Evolutionary conservation across 1,140 invertebrate species (phyloP).

Genomic region (Eulimnadia texana): DNA sequence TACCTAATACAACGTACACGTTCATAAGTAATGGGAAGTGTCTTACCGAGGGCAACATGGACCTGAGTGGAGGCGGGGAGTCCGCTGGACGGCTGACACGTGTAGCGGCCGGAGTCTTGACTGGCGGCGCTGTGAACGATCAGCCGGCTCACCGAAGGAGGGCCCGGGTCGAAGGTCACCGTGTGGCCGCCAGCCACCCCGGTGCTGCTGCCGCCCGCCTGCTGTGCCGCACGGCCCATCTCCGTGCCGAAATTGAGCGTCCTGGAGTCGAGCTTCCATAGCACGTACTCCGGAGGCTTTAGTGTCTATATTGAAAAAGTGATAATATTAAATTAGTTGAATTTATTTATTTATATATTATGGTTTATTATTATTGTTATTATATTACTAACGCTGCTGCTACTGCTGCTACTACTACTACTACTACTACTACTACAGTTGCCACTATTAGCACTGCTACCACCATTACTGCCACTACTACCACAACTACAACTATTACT

Average conservation of each 20-base stretch:
- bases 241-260: conserved; percentile 11
- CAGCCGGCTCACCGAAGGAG: conserved; percentile 16
- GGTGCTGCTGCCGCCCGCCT: neutral
- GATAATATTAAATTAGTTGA: neutral
- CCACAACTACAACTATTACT: no score
- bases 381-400: neutral
- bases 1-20: no score
- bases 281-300: conserved; percentile 15
- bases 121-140: conserved; percentile 8
- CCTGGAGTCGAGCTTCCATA: conserved; percentile 12
- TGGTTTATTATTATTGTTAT: neutral
- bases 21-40: neutral
- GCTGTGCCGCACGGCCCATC: neutral
- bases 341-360: no score
- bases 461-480: no score
- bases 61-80: conserved; percentile 12
- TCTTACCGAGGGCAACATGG: conserved; percentile 15
- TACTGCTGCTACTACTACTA: neutral
- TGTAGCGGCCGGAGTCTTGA: conserved; percentile 13
- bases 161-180: conserved; percentile 15
- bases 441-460: no score
- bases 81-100: conserved; percentile 14
- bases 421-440: no score
- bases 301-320: neutral
- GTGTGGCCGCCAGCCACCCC: neutral